Base-by-base conservation (phyloP, 2,113 vertebrate genomes). In the Enhydra lutris region DNA sequence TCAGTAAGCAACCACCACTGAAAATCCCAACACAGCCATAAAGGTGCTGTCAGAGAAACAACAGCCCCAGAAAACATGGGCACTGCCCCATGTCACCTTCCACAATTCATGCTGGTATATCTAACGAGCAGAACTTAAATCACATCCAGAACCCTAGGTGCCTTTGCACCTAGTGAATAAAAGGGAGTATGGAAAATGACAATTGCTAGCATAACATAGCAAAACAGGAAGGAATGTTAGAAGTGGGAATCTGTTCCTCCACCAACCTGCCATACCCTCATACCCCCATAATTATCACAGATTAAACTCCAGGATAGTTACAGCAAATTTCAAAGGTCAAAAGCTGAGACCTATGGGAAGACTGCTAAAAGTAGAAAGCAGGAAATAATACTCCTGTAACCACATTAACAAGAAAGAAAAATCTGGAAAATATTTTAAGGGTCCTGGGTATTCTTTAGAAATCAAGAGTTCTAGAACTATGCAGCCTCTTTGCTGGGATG, bases 391-490 rank as follows among this genome's bases (percentile, higher is more conserved):
- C 7, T 65, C 79, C 65, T 52, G 20, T 83, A 95, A 74, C 21
- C 29, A 61, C 6, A 67, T 55, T 65, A 65, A 84, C 55, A 89
- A 74, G 91, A 71, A 94, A 81, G 87, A 89, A 89, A 95, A 93
- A 57, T 81, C 91, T 86, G n/a, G 85, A 94, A 67, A 83, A 29
- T 85, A 76, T 34, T 55, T 39, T 73, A 95, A 96, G 67, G 42
- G 23, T 18, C 39, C 31, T 55, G 12, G 39, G 13, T 67, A 5
- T 84, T 23, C 39, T 82, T 65, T 76, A 36, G 61, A 81, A 69
- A 76, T n/a, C 65, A 81, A 89, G 61, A 26, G 11, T 55, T 89
- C 71, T 45, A 63, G 76, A 87, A 55, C 63, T 47, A 1, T 65
- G 42, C 11, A 20, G 8, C 29, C 42, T 59, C 88, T 95, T 78